A percentile compares a stretch with the other conserved stretches of the same genome.
phyloP scores from a whole-genome alignment of 2,113 vertebrate species.

The Anoplopoma fimbria region DNA sequence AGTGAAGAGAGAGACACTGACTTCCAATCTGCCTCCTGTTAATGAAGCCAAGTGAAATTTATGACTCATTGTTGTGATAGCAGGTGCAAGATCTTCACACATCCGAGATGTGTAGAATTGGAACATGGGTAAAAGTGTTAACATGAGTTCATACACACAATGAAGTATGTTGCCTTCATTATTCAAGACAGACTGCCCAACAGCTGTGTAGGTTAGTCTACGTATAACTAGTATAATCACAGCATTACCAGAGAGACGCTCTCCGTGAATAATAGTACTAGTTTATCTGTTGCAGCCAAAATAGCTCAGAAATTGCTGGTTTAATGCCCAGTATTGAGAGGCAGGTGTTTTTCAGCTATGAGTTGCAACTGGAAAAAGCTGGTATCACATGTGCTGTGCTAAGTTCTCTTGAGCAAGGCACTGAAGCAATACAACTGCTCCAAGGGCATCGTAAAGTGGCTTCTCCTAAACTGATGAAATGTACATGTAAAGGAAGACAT shows the following conservation, averaged over 20 bases:
- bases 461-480: not conserved
- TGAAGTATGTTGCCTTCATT: not conserved
- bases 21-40: not conserved
- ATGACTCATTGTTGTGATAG: not conserved
- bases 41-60: slow-evolving; percentile 6
- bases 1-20: not conserved
- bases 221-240: not conserved
- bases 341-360: not conserved
- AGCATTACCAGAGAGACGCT: not conserved
- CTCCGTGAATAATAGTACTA: not conserved
- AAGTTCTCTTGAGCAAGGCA: slow-evolving; percentile 19
- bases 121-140: not conserved
- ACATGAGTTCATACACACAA: not conserved
- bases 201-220: not conserved
- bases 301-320: not conserved
- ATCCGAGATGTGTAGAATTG: not conserved
- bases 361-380: not conserved
- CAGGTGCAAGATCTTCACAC: not conserved
- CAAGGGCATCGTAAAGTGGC: not conserved
- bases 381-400: too few relatives aligned
- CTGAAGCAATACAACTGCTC: not conserved
- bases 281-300: not conserved
- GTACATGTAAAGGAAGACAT: not conserved
- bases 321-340: not conserved
- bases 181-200: not conserved